Evolutionary conservation across 2,113 vertebrate genomes (phyloP), one percentile per base, ranked within the genome.

Genomic region (Bungarus multicinctus): DNA sequence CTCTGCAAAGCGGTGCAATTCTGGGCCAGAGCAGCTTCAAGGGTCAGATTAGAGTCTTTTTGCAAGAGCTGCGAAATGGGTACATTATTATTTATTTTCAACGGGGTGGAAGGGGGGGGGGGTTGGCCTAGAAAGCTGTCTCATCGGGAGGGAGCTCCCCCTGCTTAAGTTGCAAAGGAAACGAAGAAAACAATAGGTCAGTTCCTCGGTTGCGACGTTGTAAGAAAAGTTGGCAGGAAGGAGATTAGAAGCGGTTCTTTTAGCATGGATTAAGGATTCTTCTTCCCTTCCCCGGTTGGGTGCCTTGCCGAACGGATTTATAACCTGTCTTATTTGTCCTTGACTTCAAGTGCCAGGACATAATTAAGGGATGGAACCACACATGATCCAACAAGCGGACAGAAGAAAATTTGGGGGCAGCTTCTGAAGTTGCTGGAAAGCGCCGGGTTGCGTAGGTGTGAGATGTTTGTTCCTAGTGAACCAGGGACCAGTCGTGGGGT

Each of bases 51-150:
- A 11, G 39, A 23, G 27, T 20, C 43, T 55, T 69, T 54, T 14
- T 81, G 50, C 20, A 34, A 47, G 45, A 90, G 30, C 92, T 90
- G 92, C 54, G 89, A 87, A 93, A 93, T 86, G 88, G 88, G 74
- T 64, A 34, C 92, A 93, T 85, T 54, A 5, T 85, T 88, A 20
- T 30, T 25, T 27, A 58, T 47, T 54, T 54, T 52, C 87, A 88
- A n/a, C 6, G 60, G 8, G 47, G 47, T 52, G 50, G 50, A 47
- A 47, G 47, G 47, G 7, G 50, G 1, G 2, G 60, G 60, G 11
- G 60, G 5, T 88, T 87, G 86, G 86, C 47, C 45, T 16, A n/a
- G 27, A n/a, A 34, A 30, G 30, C 50, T 87, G n/a, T 20, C n/a
- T 52, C 12, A 47, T 5, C 27, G 57, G 6, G 30, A 52, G 7